These are phyloP conservation scores for Podarcis siculus DNA, from an alignment of 2,797 vertebrate species.

Conservation along the genomic window DNA sequence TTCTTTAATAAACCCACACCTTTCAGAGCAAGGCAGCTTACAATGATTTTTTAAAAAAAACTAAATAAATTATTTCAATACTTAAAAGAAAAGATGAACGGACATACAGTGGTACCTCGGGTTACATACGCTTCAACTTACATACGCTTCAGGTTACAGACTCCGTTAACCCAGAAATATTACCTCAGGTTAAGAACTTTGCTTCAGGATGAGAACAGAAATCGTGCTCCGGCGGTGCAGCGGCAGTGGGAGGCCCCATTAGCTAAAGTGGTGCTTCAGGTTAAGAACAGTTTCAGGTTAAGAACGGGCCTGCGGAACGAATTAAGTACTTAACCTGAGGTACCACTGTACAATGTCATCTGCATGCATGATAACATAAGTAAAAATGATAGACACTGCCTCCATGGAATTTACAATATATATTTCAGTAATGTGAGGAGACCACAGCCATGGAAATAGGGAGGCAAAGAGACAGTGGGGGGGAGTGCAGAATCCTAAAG, in stretches of 20 bases:
- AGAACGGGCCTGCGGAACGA: too few species aligned
- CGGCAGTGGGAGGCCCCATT: too few species aligned
- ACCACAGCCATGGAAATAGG: neutral
- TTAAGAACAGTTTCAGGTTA: too few species aligned
- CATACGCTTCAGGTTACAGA: too few species aligned
- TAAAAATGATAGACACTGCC: neutral
- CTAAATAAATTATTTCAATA: neutral
- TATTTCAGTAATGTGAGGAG: neutral
- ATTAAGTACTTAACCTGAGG: too few species aligned
- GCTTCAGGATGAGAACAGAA: too few species aligned
- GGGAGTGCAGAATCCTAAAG: neutral
- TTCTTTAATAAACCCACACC: neutral
- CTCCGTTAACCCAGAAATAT: too few species aligned
- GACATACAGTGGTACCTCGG: neutral
- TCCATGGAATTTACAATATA: neutral
- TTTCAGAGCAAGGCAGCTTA: neutral
- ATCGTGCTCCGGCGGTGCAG: too few species aligned
- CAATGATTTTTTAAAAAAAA: neutral
- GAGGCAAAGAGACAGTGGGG: too few species aligned
- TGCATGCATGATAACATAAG: neutral
- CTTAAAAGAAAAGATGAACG: neutral
- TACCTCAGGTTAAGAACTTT: too few species aligned
- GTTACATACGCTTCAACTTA: too few species aligned
- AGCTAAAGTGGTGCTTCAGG: too few species aligned
- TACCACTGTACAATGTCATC: neutral